Base-by-base conservation (phyloP, 1,140 invertebrate genomes). In the Drosophila mojavensis region DNA sequence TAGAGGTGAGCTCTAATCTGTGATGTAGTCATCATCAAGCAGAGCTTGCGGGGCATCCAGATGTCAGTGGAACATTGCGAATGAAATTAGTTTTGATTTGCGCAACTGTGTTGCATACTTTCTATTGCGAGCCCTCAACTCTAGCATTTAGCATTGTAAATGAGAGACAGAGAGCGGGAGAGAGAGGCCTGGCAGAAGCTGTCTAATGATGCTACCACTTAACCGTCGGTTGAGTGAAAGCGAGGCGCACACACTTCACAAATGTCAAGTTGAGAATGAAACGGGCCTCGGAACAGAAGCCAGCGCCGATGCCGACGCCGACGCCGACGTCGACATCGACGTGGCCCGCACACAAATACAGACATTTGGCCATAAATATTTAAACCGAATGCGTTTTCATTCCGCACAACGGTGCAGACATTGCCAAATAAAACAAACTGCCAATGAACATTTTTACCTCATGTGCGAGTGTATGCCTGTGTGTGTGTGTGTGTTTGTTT, bases 361-460 rank as follows among this genome's bases (percentile, higher is more conserved):
- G 90, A 91, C 90, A 82, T 89, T 89, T 74, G 53, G 53, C 54
- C 73, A 91, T 91, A 91, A 91, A 91, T 91, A 91, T 91, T 91
- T 91, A 91, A 91, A 74, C 69, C 73, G 79, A 81, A 91, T 91
- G 89, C 89, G 90, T 89, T 90, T 89, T 83, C 84, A 91, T 91
- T 91, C 80, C 73, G 82, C 78, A 79, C 77, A 68, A 58, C 67
- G 71, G 59, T 56, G 65, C 82, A 79, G 83, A 78, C 84, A 75
- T 81, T 62, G 83, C 76, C 79, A 88, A 88, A 89, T 88, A 88
- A 88, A 88, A 88, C 76, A 80, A 74, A 67, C 73, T 88, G 69
- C 74, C 84, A 80, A 78, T 80, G 78, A 76, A 81, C 64, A 71
- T 78, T 47, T 60, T 74, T 69, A 47, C 64, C 36, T 43, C 59